Evolutionary conservation across 2,888 invertebrate species (phyloP), one percentile per base, ranked within the genome.

Genomic region (Macrophya alboannulata): DNA sequence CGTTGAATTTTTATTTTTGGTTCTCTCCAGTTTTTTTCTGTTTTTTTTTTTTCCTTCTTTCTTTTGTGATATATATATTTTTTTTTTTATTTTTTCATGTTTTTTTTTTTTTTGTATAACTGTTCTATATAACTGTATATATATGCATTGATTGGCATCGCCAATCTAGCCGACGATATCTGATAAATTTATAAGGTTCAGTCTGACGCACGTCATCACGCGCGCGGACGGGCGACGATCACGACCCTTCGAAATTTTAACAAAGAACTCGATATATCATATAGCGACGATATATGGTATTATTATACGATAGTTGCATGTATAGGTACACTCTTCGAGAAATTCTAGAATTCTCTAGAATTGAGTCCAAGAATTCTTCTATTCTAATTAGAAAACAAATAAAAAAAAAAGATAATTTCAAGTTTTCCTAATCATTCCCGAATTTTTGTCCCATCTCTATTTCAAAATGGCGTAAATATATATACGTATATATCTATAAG

Each of bases 101-200:
- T 65, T 65, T 65, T 0, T 31, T 65, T 31, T 65, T 65, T 15
- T 31, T 65, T 15, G n/a, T n/a, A n/a, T n/a, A n/a, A n/a, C n/a
- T n/a, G n/a, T 37, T 31, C 6, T 71, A 12, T 37, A 5, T 40
- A 12, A 8, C 6, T 43, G 74, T 3, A 25, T n/a, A 25, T n/a
- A 25, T 4, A 25, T 12, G 82, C 43, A 65, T 82, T 65, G 82
- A 82, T 82, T 48, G 65, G 55, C 62, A 71, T 71, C 31, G 45
- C 45, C 15, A 37, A 71, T 83, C 37, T 9, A 12, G 17, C 12
- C 71, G 71, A 83, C 37, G 62, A 68, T 31, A 31, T n/a, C n/a
- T 71, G 83, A 68, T 51, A 71, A 83, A 83, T 83, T 83, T 68
- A 83, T 83, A 45, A 83, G 83, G 68, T 83, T 83, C 51, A 51